Conservation (phyloP, 2,797 vertebrate genomes). For the Scyliorhinus canicula region DNA sequence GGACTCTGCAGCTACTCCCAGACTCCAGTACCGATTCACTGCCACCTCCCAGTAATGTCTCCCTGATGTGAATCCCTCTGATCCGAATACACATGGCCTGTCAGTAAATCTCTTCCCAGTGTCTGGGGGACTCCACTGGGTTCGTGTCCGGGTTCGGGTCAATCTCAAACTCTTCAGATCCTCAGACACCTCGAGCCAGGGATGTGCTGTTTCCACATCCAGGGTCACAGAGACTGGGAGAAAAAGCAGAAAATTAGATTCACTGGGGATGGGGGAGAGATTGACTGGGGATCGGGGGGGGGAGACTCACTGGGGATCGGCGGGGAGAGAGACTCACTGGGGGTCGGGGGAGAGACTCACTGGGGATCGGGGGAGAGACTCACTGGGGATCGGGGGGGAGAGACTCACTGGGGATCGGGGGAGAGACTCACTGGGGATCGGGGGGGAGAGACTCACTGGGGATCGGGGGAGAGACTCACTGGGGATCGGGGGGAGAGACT, state of each 20-base stretch:
- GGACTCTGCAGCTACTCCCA: background rate
- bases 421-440: no score
- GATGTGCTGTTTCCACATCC: background rate
- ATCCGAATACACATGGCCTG: background rate
- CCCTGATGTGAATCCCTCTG: background rate
- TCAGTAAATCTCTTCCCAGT: background rate
- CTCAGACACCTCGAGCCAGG: background rate
- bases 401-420: no score
- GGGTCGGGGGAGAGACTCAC: no score
- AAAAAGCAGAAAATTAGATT: constrained; percentile 42
- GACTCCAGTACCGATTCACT: no score
- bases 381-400: no score
- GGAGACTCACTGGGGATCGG: no score
- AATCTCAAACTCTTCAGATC: background rate
- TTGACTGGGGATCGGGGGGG: no score
- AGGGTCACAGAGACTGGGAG: background rate
- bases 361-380: no score
- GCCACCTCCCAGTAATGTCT: background rate
- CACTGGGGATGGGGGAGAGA: constrained; percentile 40
- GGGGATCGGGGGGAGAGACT: no score
- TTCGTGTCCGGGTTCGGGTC: background rate
- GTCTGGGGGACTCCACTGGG: background rate
- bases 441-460: no score
- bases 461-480: no score
- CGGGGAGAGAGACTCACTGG: no score